Evolutionary conservation across 2,113 vertebrate species (phyloP), one percentile per base, ranked within the genome.

Genomic region (Nothocercus julius): DNA sequence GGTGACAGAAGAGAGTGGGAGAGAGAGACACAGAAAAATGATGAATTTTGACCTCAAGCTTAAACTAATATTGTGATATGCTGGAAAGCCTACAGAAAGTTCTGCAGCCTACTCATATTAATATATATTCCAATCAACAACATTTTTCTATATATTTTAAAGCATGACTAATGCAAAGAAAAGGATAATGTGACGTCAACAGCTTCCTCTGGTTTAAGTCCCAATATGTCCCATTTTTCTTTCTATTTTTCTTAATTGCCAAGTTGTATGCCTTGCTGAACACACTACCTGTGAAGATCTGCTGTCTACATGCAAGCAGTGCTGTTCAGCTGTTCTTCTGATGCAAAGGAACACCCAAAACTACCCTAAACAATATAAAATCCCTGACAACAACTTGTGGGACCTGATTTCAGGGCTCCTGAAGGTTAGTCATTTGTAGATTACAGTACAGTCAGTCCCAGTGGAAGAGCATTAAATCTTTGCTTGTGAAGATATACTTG

Each of bases 81-180:
- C 42, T 84, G 30, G 14, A 90, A 93, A 92, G 58, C 38, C 63
- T 58, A 85, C 40, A 74, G 72, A 88, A 89, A 87, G 67, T 44
- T 95, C 44, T 68, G 64, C 80, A 88, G 64, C 86, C 59, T 47
- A 83, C 86, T 93, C 40, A 3, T 42, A 34, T 21, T 27, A 67
- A 67, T 44, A 32, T 30, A 49, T 21, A 82, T 58, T 58, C 80
- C 54, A 79, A 85, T 75, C 59, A 94, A 66, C 12, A 90, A 28
- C 75, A 80, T 88, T 45, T 58, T 90, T 81, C 49, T 73, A 93
- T 85, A 66, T 36, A 73, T 61, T 92, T 92, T 73, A 73, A 61
- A 93, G 51, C 3, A 5, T 40, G 49, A 88, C 40, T 95, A 92
- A 85, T 27, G 62, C 80, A 64, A 77, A 58, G 68, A 64, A 80